Evolutionary conservation across 1,140 invertebrate genomes (phyloP), one percentile per base, ranked within the genome.

Genomic region (Oncopodura yosiiana): DNA sequence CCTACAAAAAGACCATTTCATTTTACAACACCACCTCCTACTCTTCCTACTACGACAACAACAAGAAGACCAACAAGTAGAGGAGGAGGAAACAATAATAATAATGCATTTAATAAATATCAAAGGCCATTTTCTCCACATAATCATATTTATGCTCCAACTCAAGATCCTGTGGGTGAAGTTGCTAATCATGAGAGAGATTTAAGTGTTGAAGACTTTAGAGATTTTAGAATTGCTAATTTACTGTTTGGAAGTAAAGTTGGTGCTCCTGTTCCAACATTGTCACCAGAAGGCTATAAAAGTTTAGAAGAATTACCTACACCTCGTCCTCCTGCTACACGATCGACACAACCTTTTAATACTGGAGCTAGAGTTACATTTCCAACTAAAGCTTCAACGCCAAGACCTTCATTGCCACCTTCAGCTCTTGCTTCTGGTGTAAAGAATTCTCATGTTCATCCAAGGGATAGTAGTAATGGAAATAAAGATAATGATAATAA

Each of bases 1-100:
- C 62, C 62, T 3, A 64, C 62, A 8, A 19, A n/a, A 26, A 48
- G 16, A 19, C 62, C 62, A 26, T 64, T 61, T 44, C 58, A 64
- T 54, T 58, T 56, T 29, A 56, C 60, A 24, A 58, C 56, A 19
- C 44, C 58, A 3, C 55, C 43, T 0, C 23, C 38, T 0, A 19
- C 56, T n/a, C 55, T 58, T 0, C 9, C 29, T 3, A 54, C 61
- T 23, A 57, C 61, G 2, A 42, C 50, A 9, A 50, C 43, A 4
- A 4, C 43, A 6, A 8, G 9, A 21, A 5, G 43, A 4, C 11
- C 43, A 16, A 11, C 19, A 12, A 21, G 8, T 11, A 18, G 9
- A 41, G 9, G 11, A 24, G 11, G 42, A 44, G 23, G 42, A 24
- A 18, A 44, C 5, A 41, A 16, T 9, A 8, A 18, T 21, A 14